Base-by-base conservation (phyloP, 2,888 invertebrate species). In the Nemapogon koenigi region DNA sequence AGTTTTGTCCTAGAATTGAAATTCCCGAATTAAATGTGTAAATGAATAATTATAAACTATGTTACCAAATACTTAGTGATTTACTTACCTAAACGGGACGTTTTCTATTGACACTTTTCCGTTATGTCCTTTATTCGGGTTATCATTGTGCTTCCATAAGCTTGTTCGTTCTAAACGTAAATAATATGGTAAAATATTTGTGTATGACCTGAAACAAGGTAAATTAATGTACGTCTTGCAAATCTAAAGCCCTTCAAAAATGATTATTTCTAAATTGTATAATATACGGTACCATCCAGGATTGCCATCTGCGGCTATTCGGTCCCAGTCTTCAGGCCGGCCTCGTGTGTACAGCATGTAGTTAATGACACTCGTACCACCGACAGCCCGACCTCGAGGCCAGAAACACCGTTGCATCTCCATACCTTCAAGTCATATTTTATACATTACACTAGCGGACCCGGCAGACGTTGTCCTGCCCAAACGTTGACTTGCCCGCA, bases 321-420 rank as follows among this genome's bases (percentile, higher is more conserved):
- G 62, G 50, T 90, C 85, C 55, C 85, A 90, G 53, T 90, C 87
- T 3, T 63, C 55, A 1, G 72, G 75, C 47, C 86, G 82, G 2
- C 89, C 89, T 33, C 89, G 76, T 16, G 86, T 83, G 52, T 89
- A 88, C 39, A 86, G 71, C 82, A 83, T 82, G 41, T 67, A 79
- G 45, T 83, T 83, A 10, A 83, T 71, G 10, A 75, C 63, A 40
- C 73, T 72, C 1, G 71, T 65, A 8, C 82, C 82, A 3, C 82
- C 82, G 0, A 82, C 41, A 0, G 67, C 58, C 47, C 66, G 81
- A 1, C 82, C 82, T 4, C 76, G 52, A 0, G 81, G 81, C 54
- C 76, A 59, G 2, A 55, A 48, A 46, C 75, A 75, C 25, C 56
- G 51, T 8, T 63, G 55, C 4, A 58, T 59, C 10, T 52, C 43